These are phyloP conservation scores for Calypte anna DNA, from an alignment of 2,113 vertebrate species.

Conservation along the genomic window DNA sequence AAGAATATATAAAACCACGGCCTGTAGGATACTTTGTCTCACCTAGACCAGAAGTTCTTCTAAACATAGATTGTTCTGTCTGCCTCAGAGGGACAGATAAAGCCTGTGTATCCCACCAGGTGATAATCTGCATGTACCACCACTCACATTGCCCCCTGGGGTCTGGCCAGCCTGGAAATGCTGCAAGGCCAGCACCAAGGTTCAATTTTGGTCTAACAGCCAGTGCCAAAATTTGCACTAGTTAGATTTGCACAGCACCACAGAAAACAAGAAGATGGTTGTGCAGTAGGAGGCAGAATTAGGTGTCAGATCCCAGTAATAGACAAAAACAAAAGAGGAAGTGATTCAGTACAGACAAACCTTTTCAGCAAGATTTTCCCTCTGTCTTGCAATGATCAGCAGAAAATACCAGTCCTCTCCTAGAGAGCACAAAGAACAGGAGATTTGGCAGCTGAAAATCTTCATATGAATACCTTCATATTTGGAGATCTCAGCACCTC, in stretches of 20 bases:
- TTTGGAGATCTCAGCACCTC: not conserved
- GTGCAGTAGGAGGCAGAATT: not conserved
- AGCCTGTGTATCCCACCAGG: not conserved
- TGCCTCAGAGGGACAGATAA: not conserved
- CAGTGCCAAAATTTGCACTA: not conserved
- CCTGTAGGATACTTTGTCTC: not conserved
- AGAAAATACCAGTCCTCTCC: not conserved
- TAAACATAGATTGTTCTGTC: not conserved
- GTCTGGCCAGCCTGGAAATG: not conserved
- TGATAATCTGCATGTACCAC: not conserved
- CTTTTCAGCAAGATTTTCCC: not conserved
- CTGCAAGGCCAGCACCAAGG: not conserved
- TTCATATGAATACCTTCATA: not conserved
- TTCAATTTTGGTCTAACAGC: not conserved
- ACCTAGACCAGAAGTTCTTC: not conserved
- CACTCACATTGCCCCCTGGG: not conserved
- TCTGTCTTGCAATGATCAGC: not conserved
- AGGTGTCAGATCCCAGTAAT: not conserved
- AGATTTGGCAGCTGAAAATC: not conserved
- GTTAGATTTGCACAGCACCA: slow-evolving; percentile 7
- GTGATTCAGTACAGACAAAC: not conserved
- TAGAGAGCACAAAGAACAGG: not conserved
- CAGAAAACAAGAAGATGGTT: not conserved
- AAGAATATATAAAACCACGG: not conserved
- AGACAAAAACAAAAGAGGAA: not conserved